These are phyloP conservation scores for Neuroscelio doddi DNA, from an alignment of 2,888 invertebrate genomes.

Conservation along the genomic window DNA sequence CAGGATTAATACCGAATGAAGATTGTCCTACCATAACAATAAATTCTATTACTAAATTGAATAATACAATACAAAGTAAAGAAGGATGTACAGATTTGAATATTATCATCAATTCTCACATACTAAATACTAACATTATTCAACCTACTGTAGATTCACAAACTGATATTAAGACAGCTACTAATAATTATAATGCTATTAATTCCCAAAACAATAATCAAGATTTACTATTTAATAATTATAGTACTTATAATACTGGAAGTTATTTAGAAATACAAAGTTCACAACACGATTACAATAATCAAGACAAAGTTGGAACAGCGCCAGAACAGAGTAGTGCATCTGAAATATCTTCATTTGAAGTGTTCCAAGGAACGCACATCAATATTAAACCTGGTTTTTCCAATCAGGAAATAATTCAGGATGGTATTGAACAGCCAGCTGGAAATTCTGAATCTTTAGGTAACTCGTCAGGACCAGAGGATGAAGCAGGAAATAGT, in stretches of 20 bases:
- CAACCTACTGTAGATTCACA: constrained; percentile 47
- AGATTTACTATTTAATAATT: no score
- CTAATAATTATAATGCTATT: no score
- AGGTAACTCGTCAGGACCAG: no score
- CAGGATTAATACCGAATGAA: constrained; percentile 29
- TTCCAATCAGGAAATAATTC: background rate
- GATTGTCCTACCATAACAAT: constrained; percentile 68
- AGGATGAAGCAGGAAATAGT: constrained; percentile 11
- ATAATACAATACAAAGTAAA: constrained; percentile 74
- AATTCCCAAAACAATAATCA: background rate
- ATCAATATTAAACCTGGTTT: constrained; percentile 52
- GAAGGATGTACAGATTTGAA: constrained; percentile 81
- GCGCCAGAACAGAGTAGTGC: background rate
- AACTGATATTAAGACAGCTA: background rate
- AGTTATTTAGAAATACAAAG: background rate
- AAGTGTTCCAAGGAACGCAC: constrained; percentile 60
- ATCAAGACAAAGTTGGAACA: background rate
- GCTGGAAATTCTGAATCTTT: background rate
- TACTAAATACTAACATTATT: constrained; percentile 76
- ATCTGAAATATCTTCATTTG: constrained; percentile 46
- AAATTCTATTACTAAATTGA: constrained; percentile 67
- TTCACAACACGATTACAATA: background rate
- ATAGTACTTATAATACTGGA: constrained; percentile 5
- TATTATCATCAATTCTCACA: constrained; percentile 81
- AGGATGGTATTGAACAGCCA: background rate